Evolutionary conservation across 2,888 invertebrate species (phyloP).

Genomic region (Smittia sp.): DNA sequence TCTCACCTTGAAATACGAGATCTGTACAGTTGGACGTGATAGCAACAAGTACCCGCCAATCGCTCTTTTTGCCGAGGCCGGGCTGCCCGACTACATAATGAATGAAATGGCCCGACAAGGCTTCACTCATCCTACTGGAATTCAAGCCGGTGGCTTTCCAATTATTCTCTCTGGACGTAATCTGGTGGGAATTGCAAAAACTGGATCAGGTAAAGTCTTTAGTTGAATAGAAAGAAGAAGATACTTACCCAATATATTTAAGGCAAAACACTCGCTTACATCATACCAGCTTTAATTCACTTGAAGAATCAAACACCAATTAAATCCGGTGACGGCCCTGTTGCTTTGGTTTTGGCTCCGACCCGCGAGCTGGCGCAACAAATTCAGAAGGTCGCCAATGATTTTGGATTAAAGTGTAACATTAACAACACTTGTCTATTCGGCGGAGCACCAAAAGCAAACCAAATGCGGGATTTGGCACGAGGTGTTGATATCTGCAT

Average conservation of each 20-base stretch:
- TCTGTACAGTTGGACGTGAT: constrained; percentile 80
- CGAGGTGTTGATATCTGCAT: constrained; percentile 92
- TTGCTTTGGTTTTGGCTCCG: constrained; percentile 84
- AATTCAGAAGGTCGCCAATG: constrained; percentile 73
- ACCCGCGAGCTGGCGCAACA: constrained; percentile 87
- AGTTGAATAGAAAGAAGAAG: no score
- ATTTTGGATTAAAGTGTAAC: constrained; percentile 3
- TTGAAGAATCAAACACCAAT: constrained; percentile 87
- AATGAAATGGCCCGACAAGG: constrained; percentile 76
- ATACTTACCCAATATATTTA: no score
- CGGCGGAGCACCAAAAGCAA: constrained; percentile 97
- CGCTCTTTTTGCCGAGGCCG: constrained; percentile 84
- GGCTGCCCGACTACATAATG: constrained; percentile 81
- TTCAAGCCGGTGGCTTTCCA: constrained; percentile 96
- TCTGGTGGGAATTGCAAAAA: constrained; percentile 94
- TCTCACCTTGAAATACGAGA: constrained; percentile 76
- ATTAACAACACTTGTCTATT: constrained; percentile 87
- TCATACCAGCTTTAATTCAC: constrained; percentile 90
- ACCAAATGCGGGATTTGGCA: constrained; percentile 79
- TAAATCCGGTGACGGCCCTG: constrained; percentile 86
- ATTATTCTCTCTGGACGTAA: constrained; percentile 88
- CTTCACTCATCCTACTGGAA: constrained; percentile 85
- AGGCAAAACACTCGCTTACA: constrained; percentile 86
- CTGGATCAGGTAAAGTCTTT: constrained; percentile 88
- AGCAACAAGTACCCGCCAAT: constrained; percentile 62